A percentile compares a stretch with the other conserved stretches of the same genome.
Conservation (phyloP, 2,113 vertebrate species). For the Marcusenius ussheri region DNA sequence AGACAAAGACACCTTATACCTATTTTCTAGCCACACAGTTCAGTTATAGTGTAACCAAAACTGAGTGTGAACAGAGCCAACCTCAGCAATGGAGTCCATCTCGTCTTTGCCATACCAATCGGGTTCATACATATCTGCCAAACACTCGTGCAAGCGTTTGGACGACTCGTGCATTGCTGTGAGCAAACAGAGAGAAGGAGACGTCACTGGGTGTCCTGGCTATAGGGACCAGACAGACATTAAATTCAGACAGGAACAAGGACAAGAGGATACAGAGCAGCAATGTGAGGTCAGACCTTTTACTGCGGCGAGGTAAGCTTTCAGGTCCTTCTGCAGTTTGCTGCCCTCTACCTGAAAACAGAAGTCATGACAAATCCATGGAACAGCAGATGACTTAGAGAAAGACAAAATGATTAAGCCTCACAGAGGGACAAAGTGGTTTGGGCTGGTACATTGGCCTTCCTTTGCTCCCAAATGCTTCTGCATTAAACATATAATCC, state of each 20-base stretch:
- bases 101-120: constrained; percentile 90
- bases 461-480: not conserved
- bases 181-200: constrained; percentile 18
- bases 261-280: not conserved
- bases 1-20: not conserved
- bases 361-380: constrained; percentile 29
- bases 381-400: not conserved
- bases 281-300: constrained; percentile 66
- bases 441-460: not conserved
- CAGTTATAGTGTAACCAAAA: not conserved
- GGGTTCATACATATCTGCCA: constrained; percentile 89
- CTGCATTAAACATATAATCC: not conserved
- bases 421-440: not conserved
- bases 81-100: constrained; percentile 85
- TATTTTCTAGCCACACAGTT: not conserved
- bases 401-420: not conserved
- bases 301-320: constrained; percentile 83
- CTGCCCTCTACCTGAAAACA: constrained; percentile 72
- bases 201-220: not conserved
- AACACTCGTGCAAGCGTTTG: constrained; percentile 81
- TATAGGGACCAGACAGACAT: not conserved
- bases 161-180: constrained; percentile 96
- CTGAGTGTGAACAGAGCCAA: constrained; percentile 47
- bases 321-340: constrained; percentile 88
- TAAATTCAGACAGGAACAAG: not conserved